Percentiles rank a stretch among this genome's conserved stretches.
Conservation (phyloP, 2,113 vertebrate genomes). For the Oreocharis arfaki region DNA sequence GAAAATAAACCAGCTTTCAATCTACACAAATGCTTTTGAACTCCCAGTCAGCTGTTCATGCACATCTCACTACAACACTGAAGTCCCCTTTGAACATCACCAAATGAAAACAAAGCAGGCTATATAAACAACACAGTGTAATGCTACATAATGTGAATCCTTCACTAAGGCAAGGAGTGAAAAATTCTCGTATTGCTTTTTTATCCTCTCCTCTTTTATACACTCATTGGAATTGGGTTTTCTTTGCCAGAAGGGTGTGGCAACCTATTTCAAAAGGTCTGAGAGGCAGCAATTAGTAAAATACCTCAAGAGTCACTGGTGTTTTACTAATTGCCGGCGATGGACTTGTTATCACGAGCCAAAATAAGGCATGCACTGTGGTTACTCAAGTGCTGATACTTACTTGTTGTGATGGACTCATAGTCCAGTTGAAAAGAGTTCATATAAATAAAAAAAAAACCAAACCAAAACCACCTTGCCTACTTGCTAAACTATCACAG, state of each 20-base stretch:
- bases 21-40: background rate
- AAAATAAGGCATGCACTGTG: background rate
- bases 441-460: background rate
- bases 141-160: background rate
- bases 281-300: background rate
- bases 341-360: background rate
- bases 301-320: background rate
- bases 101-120: conserved; percentile 12
- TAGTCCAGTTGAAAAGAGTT: background rate
- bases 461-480: background rate
- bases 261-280: background rate
- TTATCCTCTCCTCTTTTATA: background rate
- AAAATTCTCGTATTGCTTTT: background rate
- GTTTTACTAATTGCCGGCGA: background rate
- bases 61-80: background rate
- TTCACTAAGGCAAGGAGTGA: background rate
- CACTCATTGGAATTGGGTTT: background rate
- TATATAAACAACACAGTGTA: background rate
- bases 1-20: conserved; percentile 33
- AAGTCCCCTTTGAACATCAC: conserved; percentile 8
- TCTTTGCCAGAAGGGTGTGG: background rate
- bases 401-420: background rate
- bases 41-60: conserved; percentile 3
- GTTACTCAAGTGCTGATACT: background rate
- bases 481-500: background rate